These are phyloP conservation scores for Yponomeuta cagnagella DNA, from an alignment of 2,888 invertebrate genomes.

Conservation along the genomic window DNA sequence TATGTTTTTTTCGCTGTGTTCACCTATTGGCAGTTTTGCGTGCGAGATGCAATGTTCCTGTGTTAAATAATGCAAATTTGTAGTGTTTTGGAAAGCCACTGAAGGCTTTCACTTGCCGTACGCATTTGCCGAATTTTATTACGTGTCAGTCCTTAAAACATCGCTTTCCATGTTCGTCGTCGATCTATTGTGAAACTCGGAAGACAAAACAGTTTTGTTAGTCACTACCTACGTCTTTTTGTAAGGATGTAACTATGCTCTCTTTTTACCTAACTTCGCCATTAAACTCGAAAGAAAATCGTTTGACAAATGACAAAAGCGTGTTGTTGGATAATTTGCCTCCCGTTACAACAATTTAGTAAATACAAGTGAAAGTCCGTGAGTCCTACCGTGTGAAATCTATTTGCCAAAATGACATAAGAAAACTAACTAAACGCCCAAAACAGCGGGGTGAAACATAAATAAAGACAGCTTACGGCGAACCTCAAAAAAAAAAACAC, in stretches of 20 bases:
- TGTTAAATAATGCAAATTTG: too few relatives aligned
- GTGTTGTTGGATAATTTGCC: neutral
- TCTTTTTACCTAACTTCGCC: neutral
- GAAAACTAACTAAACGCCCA: neutral
- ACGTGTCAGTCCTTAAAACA: slow-evolving; percentile 22
- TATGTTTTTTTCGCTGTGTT: too few relatives aligned
- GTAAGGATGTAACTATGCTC: neutral
- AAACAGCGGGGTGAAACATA: too few relatives aligned
- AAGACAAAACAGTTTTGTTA: neutral
- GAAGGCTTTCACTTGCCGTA: neutral
- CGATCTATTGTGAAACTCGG: neutral
- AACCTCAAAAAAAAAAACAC: too few relatives aligned
- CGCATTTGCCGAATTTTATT: neutral
- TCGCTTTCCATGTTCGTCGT: slow-evolving; percentile 19
- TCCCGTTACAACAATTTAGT: neutral
- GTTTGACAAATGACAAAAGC: neutral
- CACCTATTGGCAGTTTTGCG: too few relatives aligned
- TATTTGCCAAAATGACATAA: neutral
- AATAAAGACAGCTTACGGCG: too few relatives aligned
- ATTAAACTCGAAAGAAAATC: neutral
- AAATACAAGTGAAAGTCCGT: neutral
- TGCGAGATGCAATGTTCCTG: too few relatives aligned
- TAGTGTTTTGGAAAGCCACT: neutral
- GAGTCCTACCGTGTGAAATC: neutral
- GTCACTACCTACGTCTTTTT: too few relatives aligned